Conservation (phyloP, 2,888 invertebrate genomes). For the Pristionchus japonicus region DNA sequence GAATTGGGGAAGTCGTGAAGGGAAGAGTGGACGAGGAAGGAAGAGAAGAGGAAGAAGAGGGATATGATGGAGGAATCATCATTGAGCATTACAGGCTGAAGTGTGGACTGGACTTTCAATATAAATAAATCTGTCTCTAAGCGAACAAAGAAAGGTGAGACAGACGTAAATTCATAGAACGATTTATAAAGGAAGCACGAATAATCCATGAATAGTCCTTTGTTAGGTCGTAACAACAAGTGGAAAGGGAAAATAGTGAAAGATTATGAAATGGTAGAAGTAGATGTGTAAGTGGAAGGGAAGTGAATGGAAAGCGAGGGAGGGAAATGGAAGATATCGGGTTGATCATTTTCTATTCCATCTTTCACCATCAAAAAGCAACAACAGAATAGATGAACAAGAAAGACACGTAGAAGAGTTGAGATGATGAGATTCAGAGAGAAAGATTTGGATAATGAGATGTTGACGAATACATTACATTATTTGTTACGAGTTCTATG, state of each 20-base stretch:
- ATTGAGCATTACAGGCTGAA: neutral
- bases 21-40: neutral
- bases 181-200: neutral
- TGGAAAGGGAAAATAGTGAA: neutral
- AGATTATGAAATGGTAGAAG: neutral
- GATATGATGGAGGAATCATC: neutral
- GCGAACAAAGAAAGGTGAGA: no score
- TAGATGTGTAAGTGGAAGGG: neutral
- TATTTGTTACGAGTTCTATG: no score
- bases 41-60: neutral
- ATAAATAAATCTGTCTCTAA: neutral
- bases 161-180: neutral
- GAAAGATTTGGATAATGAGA: neutral
- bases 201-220: neutral
- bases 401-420: neutral
- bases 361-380: neutral
- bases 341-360: conserved; percentile 23
- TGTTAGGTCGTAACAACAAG: neutral
- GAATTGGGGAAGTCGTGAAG: neutral
- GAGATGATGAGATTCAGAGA: neutral
- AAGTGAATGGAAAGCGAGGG: neutral
- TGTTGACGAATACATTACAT: neutral
- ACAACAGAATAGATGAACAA: neutral
- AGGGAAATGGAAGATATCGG: conserved; percentile 4
- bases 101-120: conserved; percentile 9